Evolutionary conservation across 2,888 invertebrate species (phyloP).

Genomic region (Hirtodrosophila confusa): DNA sequence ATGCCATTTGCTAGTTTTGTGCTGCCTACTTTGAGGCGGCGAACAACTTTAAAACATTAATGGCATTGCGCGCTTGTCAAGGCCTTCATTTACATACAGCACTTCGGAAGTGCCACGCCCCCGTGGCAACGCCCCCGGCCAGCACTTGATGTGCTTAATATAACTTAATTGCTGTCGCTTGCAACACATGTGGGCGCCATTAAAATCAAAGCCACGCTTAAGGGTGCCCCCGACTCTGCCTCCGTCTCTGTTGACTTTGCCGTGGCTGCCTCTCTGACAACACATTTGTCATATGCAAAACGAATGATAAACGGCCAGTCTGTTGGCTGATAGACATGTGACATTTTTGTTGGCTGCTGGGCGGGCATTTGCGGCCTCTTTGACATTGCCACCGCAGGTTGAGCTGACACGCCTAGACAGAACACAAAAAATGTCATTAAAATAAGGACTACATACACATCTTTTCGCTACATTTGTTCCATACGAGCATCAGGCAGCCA

Average conservation of each 20-base stretch:
- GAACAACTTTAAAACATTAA: conserved; percentile 33
- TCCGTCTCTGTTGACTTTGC: conserved; percentile 14
- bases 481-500: no score
- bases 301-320: conserved; percentile 36
- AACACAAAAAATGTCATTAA: conserved; percentile 10
- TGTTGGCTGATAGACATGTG: conserved; percentile 8
- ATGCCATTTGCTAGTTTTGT: conserved; percentile 49
- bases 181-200: conserved; percentile 61
- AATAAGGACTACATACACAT: neutral
- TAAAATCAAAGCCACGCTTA: conserved; percentile 58
- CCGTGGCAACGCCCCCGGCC: conserved; percentile 3
- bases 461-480: no score
- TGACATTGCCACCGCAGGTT: conserved; percentile 6
- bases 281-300: conserved; percentile 44
- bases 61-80: neutral
- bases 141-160: conserved; percentile 52
- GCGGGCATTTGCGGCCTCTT: conserved; percentile 26
- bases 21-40: conserved; percentile 19
- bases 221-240: conserved; percentile 1
- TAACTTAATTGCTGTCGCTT: conserved; percentile 58
- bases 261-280: conserved; percentile 6
- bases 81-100: neutral
- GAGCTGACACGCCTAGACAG: conserved; percentile 7
- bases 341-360: conserved; percentile 37
- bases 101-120: conserved; percentile 16